Evolutionary conservation across 1,140 invertebrate genomes (phyloP), one percentile per base, ranked within the genome.

Genomic region (Polyergus mexicanus): DNA sequence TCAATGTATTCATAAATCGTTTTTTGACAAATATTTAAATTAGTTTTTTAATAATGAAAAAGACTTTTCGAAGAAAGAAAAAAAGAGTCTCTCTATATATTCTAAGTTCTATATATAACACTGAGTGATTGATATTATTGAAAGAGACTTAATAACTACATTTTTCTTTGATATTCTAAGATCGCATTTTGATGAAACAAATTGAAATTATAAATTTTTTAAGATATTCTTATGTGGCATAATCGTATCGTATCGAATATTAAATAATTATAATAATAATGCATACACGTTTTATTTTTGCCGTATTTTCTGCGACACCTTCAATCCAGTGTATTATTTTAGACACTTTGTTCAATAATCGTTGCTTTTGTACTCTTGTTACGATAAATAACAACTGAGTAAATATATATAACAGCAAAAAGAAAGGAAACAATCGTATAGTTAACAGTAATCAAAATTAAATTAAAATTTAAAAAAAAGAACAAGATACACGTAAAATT

Each of bases 31-130:
- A 72, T 84, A 66, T 19, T 76, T 47, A 66, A 28, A 80, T 25
- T 58, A 10, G 7, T 58, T 58, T 10, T n/a, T 51, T n/a, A 13
- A 54, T 11, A 35, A 56, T 54, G 4, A 72, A 54, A 66, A 35
- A 83, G 35, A 0, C 85, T 72, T 76, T 72, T 76, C 51, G 25
- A 22, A 58, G 69, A 80, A 22, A 58, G 69, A 80, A 88, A 44
- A 7, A 22, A 44, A 25, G 63, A 44, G 58, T 81, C 69, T 76
- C 47, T 51, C 47, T 5, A 51, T 51, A 19, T 51, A 71, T 4
- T 63, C 60, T 83, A 58, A 75, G 22, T 41, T 74, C 54, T 28
- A 19, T 28, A 51, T 51, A 58, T 58, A n/a, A 38, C 13, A 25
- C 38, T 60, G 58, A 58, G 58, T 25, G 56, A 22, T 10, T n/a